Evolutionary conservation across 2,797 vertebrate genomes (phyloP), one percentile per base, ranked within the genome.

Genomic region (Rhadinocentrus ornatus): DNA sequence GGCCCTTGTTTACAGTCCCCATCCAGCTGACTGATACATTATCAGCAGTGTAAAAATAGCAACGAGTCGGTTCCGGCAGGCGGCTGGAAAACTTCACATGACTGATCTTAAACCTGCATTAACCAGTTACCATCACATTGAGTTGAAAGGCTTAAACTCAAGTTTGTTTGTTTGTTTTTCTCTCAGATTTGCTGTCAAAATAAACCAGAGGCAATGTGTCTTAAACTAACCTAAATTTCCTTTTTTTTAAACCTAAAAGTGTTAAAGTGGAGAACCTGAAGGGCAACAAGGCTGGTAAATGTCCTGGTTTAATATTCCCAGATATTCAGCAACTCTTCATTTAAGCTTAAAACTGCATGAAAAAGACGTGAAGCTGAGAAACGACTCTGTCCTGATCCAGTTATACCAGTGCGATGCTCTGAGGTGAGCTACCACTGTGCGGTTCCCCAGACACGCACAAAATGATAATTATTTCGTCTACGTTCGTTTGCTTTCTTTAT

Each of bases 21-120:
- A 2, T 3, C 1, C 3, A 35, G 16, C 5, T 37, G 6, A 0
- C 2, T 29, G 6, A 53, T 11, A 65, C 0, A 2, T 37, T 6
- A 50, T n/a, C 48, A 22, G 50, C 3, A n/a, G 4, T 20, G 26
- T 41, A 18, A 35, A 66, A n/a, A 41, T 27, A 65, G 18, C 24
- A 65, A 16, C 0, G 50, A 27, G 34, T 0, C 63, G 7, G 5
- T 65, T 54, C 50, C 4, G 0, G 39, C 11, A 3, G 34, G 34
- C 26, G 39, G 34, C 11, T 12, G 6, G 54, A 26, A 39, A 32
- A 0, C 31, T 16, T n/a, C 3, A 26, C 15, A 37, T 18, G 32
- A 50, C 0, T 41, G 39, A n/a, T 31, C 32, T 22, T 12, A 53
- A 61, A 53, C 18, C n/a, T 18, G 0, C 12, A 53, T 61, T 10